phyloP scores from a whole-genome alignment of 2,888 invertebrate genomes.

The Pristionchus exspectatus region DNA sequence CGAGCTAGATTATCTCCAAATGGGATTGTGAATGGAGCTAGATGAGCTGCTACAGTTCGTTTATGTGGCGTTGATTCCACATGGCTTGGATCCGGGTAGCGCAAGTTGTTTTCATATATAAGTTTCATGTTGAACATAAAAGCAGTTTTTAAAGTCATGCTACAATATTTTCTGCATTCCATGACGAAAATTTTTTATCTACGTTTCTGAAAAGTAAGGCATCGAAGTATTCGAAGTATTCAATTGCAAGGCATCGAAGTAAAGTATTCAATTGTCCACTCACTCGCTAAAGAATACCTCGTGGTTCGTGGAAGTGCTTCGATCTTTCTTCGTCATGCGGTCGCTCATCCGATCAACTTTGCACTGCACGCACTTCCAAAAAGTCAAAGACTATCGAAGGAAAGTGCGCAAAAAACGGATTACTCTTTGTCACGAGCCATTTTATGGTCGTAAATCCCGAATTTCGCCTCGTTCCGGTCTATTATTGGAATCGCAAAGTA shows the following conservation, averaged over 20 bases:
- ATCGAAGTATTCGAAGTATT: no score
- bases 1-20: background rate
- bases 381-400: background rate
- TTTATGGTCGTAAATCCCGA: background rate
- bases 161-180: no score
- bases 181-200: no score
- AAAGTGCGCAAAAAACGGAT: background rate
- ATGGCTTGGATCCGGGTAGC: no score
- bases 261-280: no score
- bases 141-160: no score
- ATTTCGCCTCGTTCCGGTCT: background rate
- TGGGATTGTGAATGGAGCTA: background rate
- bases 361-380: background rate
- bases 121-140: background rate
- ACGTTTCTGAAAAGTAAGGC: no score
- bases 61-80: no score
- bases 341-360: slow-evolving; percentile 13
- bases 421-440: background rate
- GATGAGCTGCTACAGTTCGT: background rate
- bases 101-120: background rate
- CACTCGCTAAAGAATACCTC: no score
- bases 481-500: background rate
- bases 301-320: background rate
- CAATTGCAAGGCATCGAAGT: no score
- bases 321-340: background rate